These are phyloP conservation scores for Garrulus glandarius DNA, from an alignment of 2,797 vertebrate genomes.

Conservation along the genomic window DNA sequence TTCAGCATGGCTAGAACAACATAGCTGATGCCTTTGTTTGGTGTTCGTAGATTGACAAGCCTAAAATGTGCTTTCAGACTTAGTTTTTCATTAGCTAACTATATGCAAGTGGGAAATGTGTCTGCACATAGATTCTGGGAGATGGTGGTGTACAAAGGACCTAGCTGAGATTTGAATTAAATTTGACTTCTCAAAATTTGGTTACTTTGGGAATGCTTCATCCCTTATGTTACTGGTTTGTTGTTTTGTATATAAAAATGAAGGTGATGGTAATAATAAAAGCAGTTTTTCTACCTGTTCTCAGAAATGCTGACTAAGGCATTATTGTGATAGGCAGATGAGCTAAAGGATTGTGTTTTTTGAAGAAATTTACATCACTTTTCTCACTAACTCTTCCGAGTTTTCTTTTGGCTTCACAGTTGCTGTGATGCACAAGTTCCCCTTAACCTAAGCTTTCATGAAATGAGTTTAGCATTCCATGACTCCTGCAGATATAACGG, in stretches of 20 bases:
- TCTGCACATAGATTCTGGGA: not conserved
- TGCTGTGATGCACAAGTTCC: not conserved
- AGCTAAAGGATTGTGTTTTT: not conserved
- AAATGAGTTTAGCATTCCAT: not conserved
- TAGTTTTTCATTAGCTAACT: not conserved
- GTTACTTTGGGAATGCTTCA: not conserved
- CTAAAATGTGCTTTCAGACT: not conserved
- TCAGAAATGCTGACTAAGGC: not conserved
- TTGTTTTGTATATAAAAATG: not conserved
- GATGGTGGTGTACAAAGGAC: not conserved
- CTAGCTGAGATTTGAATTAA: not conserved
- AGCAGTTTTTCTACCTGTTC: not conserved
- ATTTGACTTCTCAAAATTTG: not conserved
- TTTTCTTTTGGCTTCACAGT: not conserved
- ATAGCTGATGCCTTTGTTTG: not conserved
- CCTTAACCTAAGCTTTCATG: not conserved
- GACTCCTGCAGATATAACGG: not conserved
- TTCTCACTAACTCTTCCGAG: not conserved
- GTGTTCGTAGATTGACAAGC: not conserved
- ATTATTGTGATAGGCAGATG: not conserved
- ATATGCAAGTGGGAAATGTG: not conserved
- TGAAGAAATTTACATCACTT: not conserved
- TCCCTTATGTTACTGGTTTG: not conserved
- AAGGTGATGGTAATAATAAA: not conserved
- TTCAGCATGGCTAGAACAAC: not conserved